Evolutionary conservation across 2,888 invertebrate genomes (phyloP), one percentile per base, ranked within the genome.

Genomic region (Cheilosia impressa): DNA sequence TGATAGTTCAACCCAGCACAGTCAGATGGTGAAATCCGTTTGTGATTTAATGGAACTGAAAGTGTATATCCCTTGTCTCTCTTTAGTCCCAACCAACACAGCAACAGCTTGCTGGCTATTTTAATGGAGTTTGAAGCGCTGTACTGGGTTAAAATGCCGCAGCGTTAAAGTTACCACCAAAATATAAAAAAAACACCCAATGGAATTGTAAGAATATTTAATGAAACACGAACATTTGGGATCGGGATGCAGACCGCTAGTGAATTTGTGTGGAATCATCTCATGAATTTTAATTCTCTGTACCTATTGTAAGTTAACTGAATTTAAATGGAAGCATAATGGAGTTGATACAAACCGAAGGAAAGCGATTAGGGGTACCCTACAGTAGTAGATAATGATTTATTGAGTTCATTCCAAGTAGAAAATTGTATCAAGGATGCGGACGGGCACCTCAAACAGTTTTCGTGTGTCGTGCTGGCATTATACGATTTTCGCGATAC

Each of bases 41-140:
- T 63, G 69, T 57, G 62, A 80, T 66, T 73, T 66, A 80, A 73
- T 73, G 80, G 55, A 55, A 45, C 47, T 27, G 41, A 60, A 55
- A 57, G 63, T 75, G 22, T 55, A 69, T 69, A 9, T 31, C 31
- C 31, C 50, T 55, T 52, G n/a, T 53, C n/a, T 22, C 45, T 17
- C n/a, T 45, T 31, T 31, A 2, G 9, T 45, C 7, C 19, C 4
- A 10, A 41, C 27, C 9, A 7, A 7, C 50, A 53, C 66, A 38
- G 38, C 58, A 65, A 77, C 77, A 69, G 62, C 45, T 62, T 69
- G 55, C 45, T 27, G 19, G 31, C 13, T 43, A 43, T 22, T 62
- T 62, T 43, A 62, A 72, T 62, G 43, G 50, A 22, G 52, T 53
- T 62, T 62, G 53, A 72, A 72, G 31, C 62, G 62, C 53, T 53